Evolutionary conservation across 1,140 invertebrate species (phyloP), one percentile per base, ranked within the genome.

Genomic region (Phymastichus coffea): DNA sequence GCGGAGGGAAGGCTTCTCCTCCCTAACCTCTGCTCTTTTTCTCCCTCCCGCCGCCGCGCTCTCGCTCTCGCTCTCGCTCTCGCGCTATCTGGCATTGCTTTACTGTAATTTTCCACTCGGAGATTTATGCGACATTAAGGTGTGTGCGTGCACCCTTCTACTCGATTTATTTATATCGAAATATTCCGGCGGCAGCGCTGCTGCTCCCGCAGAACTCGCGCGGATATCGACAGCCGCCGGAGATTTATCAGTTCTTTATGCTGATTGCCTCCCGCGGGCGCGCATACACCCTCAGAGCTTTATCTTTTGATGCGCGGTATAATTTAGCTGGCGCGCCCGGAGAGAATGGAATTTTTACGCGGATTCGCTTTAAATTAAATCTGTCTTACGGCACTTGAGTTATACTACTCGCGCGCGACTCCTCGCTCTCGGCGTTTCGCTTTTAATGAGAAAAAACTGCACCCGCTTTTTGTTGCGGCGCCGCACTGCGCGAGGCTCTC

Each of bases 121-220:
- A 78, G 77, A 81, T 80, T 80, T 81, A 81, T 79, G 73, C 70
- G 77, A 77, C 74, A 76, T 78, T 79, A 79, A 79, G 75, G 76
- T 80, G 75, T 70, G 72, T 19, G 30, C 48, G 26, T 28, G 30
- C 12, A n/a, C 44, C 3, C 4, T 7, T 33, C 6, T 33, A 33
- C 28, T 61, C 66, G 63, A 73, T 72, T 70, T 70, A 61, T 61
- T 61, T 61, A 61, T 61, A 61, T 61, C 52, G 66, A 64, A 70
- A 69, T 74, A 73, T 74, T 73, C 66, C 55, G 49, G 57, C 48
- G 58, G 26, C 26, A 33, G 56, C 44, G 35, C 59, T 28, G 10
- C 12, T n/a, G n/a, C n/a, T n/a, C n/a, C n/a, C n/a, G n/a, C 33
- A 51, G 54, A 51, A 56, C 53, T 48, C 28, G 43, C 57, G 28